Percentiles rank a stretch among this genome's conserved stretches.
Conservation (phyloP, 2,888 invertebrate species). For the Diadegma fenestrale region DNA sequence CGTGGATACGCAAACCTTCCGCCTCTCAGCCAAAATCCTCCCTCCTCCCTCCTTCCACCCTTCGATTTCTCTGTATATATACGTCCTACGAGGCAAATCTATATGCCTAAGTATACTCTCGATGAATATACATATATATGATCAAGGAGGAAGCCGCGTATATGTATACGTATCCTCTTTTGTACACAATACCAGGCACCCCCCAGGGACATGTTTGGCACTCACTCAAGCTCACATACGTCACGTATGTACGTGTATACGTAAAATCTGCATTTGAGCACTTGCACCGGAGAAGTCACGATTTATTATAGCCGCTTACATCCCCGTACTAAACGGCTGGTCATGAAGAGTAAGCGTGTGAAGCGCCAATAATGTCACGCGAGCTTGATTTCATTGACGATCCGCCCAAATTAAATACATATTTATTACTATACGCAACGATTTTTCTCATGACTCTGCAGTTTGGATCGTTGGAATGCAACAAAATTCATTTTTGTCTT, state of each 20-base stretch:
- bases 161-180: constrained; percentile 18
- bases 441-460: too few relatives aligned
- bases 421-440: not conserved
- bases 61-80: not conserved
- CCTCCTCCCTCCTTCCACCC: constrained; percentile 13
- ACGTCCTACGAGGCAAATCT: not conserved
- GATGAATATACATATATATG: not conserved
- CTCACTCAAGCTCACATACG: constrained; percentile 30
- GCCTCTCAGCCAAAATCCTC: constrained; percentile 45
- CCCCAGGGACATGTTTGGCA: constrained; percentile 43
- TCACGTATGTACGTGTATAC: constrained; percentile 6
- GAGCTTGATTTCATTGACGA: constrained; percentile 13
- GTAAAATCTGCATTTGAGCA: constrained; percentile 80
- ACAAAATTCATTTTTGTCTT: too few relatives aligned
- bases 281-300: constrained; percentile 69
- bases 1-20: constrained; percentile 65
- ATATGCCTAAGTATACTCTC: not conserved
- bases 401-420: not conserved
- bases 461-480: too few relatives aligned
- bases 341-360: not conserved
- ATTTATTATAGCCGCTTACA: constrained; percentile 74
- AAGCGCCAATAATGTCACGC: not conserved
- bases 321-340: not conserved
- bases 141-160: not conserved
- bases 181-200: constrained; percentile 24